Evolutionary conservation across 2,888 invertebrate genomes (phyloP), one percentile per base, ranked within the genome.

Genomic region (Orchesellides sinensis): DNA sequence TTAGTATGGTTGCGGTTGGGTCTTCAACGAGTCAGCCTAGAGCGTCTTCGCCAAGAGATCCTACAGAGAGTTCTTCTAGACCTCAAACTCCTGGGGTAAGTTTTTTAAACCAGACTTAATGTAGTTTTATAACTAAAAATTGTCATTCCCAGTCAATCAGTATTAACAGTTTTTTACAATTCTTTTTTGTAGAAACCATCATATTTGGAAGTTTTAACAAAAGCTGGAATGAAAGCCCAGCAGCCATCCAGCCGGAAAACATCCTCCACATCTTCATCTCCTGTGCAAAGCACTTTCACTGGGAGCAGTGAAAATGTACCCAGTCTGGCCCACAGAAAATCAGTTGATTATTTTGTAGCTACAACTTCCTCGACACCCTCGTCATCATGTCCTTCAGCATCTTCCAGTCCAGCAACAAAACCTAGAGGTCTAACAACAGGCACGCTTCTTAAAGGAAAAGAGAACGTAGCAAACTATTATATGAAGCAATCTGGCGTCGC

Each of bases 61-160:
- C 78, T 3, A 17, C 19, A 2, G 84, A 85, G 32, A 49, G 63
- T 27, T 68, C 65, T 19, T 87, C 87, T 1, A 70, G 86, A 68
- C 86, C 87, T 27, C 86, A 87, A 72, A 87, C 86, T 35, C 86
- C 87, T 2, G 87, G 87, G 8, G 87, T 85, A 84, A 83, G 84
- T 65, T 8, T n/a, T n/a, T n/a, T n/a, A n/a, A n/a, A n/a, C n/a
- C n/a, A n/a, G n/a, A n/a, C n/a, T n/a, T n/a, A n/a, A n/a, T n/a
- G n/a, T n/a, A n/a, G n/a, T 29, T 47, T 29, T 66, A 35, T 68
- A 73, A 54, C 27, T 72, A 25, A 27, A 47, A 23, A 47, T 49
- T 68, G n/a, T n/a, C n/a, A n/a, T n/a, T 63, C 25, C 27, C 63
- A 63, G 3, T 65, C 10, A 8, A 35, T 14, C 12, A 14, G 14